Conservation (phyloP, 2,797 vertebrate species). For the Phrynocephalus forsythii region DNA sequence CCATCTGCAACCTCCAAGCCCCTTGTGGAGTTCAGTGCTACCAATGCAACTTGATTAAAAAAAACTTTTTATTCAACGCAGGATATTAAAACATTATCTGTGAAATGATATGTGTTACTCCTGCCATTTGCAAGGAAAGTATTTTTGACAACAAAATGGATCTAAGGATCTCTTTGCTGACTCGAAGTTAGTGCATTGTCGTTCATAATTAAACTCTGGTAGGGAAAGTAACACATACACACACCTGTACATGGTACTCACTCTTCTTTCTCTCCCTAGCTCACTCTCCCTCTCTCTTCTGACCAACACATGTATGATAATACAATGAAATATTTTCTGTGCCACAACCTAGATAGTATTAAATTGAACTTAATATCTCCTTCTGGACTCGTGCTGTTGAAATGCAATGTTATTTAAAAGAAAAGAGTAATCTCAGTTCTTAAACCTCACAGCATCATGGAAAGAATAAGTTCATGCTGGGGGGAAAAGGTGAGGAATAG, state of each 20-base stretch:
- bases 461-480: constrained; percentile 58
- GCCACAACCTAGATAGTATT: constrained; percentile 59
- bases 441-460: constrained; percentile 55
- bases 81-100: constrained; percentile 87
- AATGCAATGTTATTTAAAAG: constrained; percentile 70
- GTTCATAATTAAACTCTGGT: constrained; percentile 74
- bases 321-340: constrained; percentile 45
- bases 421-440: constrained; percentile 63
- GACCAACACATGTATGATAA: neutral
- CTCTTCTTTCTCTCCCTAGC: too few species aligned
- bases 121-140: constrained; percentile 75
- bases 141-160: constrained; percentile 79
- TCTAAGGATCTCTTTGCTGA: constrained; percentile 72
- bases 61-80: constrained; percentile 83
- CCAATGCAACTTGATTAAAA: constrained; percentile 87
- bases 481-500: constrained; percentile 55
- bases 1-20: constrained; percentile 86
- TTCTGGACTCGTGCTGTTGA: constrained; percentile 58
- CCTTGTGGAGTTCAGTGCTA: constrained; percentile 78
- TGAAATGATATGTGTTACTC: constrained; percentile 84
- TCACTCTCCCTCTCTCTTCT: too few species aligned
- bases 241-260: too few species aligned
- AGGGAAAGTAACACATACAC: constrained; percentile 47
- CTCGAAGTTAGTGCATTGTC: constrained; percentile 73
- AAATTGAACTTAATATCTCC: constrained; percentile 56